Conservation (phyloP, 2,113 vertebrate species). For the Prinia subflava region DNA sequence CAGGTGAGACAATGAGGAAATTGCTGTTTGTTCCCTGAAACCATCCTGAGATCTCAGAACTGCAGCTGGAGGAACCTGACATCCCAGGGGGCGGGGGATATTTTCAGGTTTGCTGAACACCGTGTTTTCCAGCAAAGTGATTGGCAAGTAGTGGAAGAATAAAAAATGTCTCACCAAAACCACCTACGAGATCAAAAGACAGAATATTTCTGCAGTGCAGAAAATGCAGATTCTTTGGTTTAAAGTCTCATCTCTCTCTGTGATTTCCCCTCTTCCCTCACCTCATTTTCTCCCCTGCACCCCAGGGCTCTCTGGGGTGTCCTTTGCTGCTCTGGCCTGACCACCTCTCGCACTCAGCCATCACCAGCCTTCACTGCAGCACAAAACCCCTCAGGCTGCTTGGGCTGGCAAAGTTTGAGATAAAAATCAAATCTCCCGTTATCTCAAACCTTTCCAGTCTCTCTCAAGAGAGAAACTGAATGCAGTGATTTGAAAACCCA, state of each 20-base stretch:
- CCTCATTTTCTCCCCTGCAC: not conserved
- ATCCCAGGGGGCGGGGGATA: not conserved
- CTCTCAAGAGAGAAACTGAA: not conserved
- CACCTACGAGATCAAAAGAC: not conserved
- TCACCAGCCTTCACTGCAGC: not conserved
- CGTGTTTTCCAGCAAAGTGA: not conserved
- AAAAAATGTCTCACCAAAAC: not conserved
- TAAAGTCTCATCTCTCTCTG: not conserved
- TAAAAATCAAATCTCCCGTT: not conserved
- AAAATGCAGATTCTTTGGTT: not conserved
- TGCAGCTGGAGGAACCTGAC: not conserved
- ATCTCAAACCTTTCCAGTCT: not conserved
- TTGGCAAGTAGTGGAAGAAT: not conserved
- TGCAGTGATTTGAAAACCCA: not conserved
- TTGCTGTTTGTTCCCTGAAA: not conserved
- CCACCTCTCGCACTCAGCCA: not conserved
- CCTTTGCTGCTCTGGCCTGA: not conserved
- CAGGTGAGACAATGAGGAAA: not conserved
- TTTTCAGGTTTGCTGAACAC: not conserved
- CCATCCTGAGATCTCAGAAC: not conserved
- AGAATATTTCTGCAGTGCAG: not conserved
- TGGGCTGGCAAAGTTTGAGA: not conserved
- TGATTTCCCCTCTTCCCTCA: not conserved
- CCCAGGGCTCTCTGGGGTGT: not conserved
- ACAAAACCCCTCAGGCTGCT: not conserved